phyloP scores from a whole-genome alignment of 2,797 vertebrate species.

The Falco rusticolus region DNA sequence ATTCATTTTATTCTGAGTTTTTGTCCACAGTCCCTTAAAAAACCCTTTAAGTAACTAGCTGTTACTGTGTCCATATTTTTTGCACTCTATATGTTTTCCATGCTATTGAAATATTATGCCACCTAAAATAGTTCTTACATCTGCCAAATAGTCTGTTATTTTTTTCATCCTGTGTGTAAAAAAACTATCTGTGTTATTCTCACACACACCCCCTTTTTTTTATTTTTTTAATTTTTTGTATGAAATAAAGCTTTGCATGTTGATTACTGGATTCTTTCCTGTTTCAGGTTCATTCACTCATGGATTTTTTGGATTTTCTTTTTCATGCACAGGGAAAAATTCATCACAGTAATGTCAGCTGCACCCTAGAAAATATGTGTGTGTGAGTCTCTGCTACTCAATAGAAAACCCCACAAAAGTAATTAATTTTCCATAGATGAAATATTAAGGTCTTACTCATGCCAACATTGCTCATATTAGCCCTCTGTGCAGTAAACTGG shows the following conservation, averaged over 20 bases:
- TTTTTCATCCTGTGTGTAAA: background rate
- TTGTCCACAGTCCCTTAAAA: background rate
- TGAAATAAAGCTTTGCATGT: background rate
- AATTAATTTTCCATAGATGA: background rate
- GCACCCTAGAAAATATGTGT: background rate
- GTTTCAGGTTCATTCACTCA: background rate
- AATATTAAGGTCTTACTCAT: background rate
- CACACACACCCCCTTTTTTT: accelerated
- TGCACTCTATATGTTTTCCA: background rate
- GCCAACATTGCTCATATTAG: background rate
- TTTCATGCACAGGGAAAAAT: background rate
- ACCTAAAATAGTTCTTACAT: background rate
- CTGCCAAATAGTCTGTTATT: background rate
- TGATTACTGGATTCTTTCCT: background rate
- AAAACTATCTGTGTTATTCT: background rate
- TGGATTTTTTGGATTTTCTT: background rate
- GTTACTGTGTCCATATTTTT: accelerated
- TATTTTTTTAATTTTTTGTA: background rate
- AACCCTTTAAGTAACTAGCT: background rate
- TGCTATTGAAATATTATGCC: background rate
- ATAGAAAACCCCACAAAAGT: background rate
- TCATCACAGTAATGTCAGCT: background rate
- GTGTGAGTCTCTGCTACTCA: background rate
- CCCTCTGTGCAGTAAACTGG: background rate
- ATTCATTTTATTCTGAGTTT: background rate